Base-by-base conservation (phyloP, 2,888 invertebrate genomes). In the Melolontha melolontha region DNA sequence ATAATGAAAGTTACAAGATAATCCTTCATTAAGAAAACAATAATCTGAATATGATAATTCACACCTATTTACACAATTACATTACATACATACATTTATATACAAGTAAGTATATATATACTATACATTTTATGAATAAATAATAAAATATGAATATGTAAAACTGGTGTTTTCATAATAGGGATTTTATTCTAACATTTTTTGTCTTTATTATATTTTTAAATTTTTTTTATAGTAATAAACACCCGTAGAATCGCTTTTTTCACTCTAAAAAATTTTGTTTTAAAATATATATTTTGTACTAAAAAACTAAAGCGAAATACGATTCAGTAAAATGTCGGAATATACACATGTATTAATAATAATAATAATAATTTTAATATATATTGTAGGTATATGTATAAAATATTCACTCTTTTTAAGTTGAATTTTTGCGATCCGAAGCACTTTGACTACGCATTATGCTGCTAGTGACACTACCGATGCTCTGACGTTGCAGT, bases 381-480 rank as follows among this genome's bases (percentile, higher is more conserved):
- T 34, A 34, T 34, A 34, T 34, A 22, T n/a, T 22, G 22, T 22
- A 34, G 34, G 10, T 34, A 34, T 8, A 34, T 34, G 34, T 34
- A 34, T 34, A 34, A 34, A 34, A 34, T 34, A 34, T 34, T 34
- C 34, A 34, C 27, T 51, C 40, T 34, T 52, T 22, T 76, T 75
- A 82, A 40, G 80, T 81, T 41, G 82, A 82, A 75, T 79, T 79
- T 67, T 81, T 81, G 54, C 80, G 75, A 67, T 80, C 81, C 12
- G 75, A 67, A n/a, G 59, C 34, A 27, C 42, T 52, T 70, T 80
- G 79, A 68, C 76, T 77, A 10, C 62, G 70, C 29, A 77, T 65
- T 55, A 76, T 68, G 4, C 34, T 34, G 39, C 74, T 73, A 50
- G 73, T 74, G 29, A 76, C 74, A 67, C 80, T 78, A 72, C 80